phyloP scores from a whole-genome alignment of 2,888 invertebrate genomes.

The Ophion slaviceki region DNA sequence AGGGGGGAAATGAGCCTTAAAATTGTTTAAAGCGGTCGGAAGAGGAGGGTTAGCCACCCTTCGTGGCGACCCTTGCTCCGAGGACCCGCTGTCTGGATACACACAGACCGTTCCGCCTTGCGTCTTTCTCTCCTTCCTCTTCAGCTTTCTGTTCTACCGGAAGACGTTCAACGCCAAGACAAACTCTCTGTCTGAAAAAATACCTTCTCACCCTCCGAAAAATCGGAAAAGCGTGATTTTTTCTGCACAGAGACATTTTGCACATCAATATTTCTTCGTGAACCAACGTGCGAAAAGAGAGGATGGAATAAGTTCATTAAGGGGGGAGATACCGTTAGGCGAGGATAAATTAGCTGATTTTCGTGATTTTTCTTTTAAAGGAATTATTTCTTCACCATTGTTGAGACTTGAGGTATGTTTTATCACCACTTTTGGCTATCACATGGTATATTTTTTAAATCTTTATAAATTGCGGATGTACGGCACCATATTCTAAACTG shows the following conservation, averaged over 20 bases:
- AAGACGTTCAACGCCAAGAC: conserved; percentile 29
- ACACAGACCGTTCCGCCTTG: conserved; percentile 28
- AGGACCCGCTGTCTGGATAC: conserved; percentile 28
- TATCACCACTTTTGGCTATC: no score
- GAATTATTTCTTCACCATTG: no score
- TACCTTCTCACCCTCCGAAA: not conserved
- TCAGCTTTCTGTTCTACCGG: conserved; percentile 11
- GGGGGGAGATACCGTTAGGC: no score
- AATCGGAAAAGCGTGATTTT: conserved; percentile 8
- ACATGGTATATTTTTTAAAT: no score
- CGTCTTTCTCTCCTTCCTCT: conserved; percentile 30
- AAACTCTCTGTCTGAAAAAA: conserved; percentile 17
- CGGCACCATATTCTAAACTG: no score
- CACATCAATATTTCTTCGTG: not conserved
- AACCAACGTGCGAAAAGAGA: not conserved
- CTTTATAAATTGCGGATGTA: no score
- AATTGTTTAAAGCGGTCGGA: conserved; percentile 83
- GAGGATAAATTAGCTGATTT: no score
- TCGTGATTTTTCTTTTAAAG: no score
- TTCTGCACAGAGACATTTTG: not conserved
- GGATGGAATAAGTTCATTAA: no score
- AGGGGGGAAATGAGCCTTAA: conserved; percentile 83
- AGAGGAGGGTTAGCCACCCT: conserved; percentile 72
- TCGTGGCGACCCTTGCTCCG: conserved; percentile 60
- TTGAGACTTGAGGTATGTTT: no score